Conservation (phyloP, 37 sponge, comb jelly and placozoan genomes). For the Tethya wilhelma region DNA sequence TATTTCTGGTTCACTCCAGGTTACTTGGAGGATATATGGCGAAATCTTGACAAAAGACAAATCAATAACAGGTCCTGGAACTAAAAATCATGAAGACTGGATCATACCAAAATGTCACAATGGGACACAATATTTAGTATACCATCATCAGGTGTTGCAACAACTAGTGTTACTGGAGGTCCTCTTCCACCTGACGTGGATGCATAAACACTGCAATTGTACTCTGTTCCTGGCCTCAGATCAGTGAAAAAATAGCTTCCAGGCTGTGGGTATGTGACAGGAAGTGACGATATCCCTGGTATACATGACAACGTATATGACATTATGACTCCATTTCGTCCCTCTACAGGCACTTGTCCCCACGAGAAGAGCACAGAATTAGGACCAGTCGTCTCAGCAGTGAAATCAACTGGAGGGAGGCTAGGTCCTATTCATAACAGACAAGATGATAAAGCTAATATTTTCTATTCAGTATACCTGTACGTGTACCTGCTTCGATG, state of each 20-base stretch:
- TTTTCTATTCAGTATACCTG: too few relatives aligned
- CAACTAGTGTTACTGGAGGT: background rate
- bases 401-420: background rate
- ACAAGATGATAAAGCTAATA: background rate
- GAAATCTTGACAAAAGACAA: background rate
- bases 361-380: background rate
- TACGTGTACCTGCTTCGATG: constrained; percentile 5
- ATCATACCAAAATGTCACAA: too few relatives aligned
- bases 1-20: background rate
- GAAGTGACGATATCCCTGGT: background rate
- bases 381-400: background rate
- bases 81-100: background rate
- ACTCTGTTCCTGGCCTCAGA: background rate
- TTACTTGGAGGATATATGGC: background rate
- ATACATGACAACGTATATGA: background rate
- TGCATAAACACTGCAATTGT: constrained; percentile 11
- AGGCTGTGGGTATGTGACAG: background rate
- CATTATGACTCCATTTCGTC: background rate
- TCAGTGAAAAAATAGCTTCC: background rate
- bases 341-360: background rate
- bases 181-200: background rate
- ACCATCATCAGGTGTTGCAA: constrained; percentile 3
- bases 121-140: too few relatives aligned
- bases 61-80: constrained; percentile 1
- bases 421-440: background rate